Percentiles rank a stretch among this genome's conserved stretches.
Conservation (phyloP, 2,113 vertebrate genomes). For the Ctenodactylus gundi region DNA sequence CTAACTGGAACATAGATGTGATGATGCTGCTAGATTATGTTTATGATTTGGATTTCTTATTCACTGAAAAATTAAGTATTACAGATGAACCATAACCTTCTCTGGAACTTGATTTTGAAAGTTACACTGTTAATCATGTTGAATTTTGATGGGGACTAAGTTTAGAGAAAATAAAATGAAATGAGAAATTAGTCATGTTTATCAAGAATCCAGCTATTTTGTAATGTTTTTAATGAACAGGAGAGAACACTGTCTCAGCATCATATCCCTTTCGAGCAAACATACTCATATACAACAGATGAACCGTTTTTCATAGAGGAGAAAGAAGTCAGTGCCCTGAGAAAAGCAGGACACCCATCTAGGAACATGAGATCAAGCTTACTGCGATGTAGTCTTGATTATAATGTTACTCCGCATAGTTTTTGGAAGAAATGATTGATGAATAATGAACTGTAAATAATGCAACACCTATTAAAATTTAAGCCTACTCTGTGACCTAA, state of each 20-base stretch:
- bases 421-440: neutral
- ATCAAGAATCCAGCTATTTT: neutral
- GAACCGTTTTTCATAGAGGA: neutral
- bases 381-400: neutral
- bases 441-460: neutral
- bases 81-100: neutral
- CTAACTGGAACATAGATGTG: neutral
- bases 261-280: neutral
- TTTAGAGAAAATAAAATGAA: neutral
- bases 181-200: conserved; percentile 12
- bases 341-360: neutral
- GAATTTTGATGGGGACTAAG: neutral
- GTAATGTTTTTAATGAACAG: neutral
- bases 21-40: neutral
- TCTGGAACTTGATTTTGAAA: neutral
- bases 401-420: too few relatives aligned
- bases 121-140: neutral
- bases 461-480: neutral
- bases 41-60: neutral
- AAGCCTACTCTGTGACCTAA: neutral
- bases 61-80: neutral
- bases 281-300: neutral
- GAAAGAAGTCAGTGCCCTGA: neutral
- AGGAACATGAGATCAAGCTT: rapidly evolving
- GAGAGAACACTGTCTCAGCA: neutral